Evolutionary conservation across 2,888 invertebrate species (phyloP), one percentile per base, ranked within the genome.

Genomic region (Drosophila fulvimacula): DNA sequence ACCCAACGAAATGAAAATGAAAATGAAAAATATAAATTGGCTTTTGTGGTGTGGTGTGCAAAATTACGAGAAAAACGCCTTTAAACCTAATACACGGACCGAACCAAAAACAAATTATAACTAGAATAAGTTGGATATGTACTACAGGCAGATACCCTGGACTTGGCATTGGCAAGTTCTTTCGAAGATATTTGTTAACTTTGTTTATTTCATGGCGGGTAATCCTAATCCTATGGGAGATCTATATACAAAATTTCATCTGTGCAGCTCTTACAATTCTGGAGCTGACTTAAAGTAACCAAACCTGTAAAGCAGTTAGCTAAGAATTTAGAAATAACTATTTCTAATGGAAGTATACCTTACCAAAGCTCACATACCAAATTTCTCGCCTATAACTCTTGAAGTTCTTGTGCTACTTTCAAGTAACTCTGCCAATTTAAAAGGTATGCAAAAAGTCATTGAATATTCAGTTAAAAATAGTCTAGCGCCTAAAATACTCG

Each of bases 11-110:
- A 57, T 36, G 44, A 55, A 55, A 41, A 52, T 52, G 55, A 52
- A 52, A 52, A 52, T 52, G 52, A 76, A 76, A 48, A 82, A 81
- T 87, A 85, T 76, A 85, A 82, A 85, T 85, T 82, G 68, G 68
- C 69, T 82, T 65, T 66, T 48, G 30, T 48, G 48, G 48, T 32
- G 74, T 81, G 41, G 55, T 55, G 61, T 41, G 49, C 73, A 30
- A 57, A 73, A 63, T 21, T 48, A 53, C 61, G 17, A 19, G 38
- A 41, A 44, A 66, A 75, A 48, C 38, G 17, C 46, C 64, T 64
- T 64, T 21, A 46, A 51, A 55, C 21, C 48, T 62, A 55, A 53
- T 48, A 30, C 42, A 46, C 13, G 9, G 32, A 52, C 11, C 36
- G 36, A 21, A 10, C 34, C n/a, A 39, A 34, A 30, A 51, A n/a